Evolutionary conservation across 2,113 vertebrate genomes (phyloP), one percentile per base, ranked within the genome.

Genomic region (Gavia stellata): DNA sequence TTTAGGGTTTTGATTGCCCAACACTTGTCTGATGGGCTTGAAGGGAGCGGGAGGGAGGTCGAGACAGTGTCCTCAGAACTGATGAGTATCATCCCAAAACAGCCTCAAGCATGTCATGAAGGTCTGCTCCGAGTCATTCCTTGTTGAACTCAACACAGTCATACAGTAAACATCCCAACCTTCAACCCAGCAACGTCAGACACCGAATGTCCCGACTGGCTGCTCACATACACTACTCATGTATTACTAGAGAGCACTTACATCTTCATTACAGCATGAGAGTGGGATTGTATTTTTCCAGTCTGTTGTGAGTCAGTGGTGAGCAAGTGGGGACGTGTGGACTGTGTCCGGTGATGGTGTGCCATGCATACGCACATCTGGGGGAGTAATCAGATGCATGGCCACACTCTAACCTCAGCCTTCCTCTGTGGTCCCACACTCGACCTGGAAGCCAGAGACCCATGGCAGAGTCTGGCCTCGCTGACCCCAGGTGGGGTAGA

Each of bases 271-370:
- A 3, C 66, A 78, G 66, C 63, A 85, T 67, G 73, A 75, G n/a
- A 84, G 61, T 28, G 38, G 53, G 45, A 34, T 12, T 73, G 84
- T 88, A 25, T 81, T 91, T 95, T 97, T 87, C 92, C 94, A 83
- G 78, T 91, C 78, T 87, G 52, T 75, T 5, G 18, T 97, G 96
- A 97, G 86, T 97, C 96, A 97, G 62, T 58, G 58, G 61, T 95
- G 95, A 97, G 83, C 88, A 87, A 96, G n/a, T 66, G 61, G 71
- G 71, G 77, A 92, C 9, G 2, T 94, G 85, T 17, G 9, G 84
- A 87, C 36, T 59, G 47, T 81, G 75, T 90, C 81, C 16, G 49
- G 87, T 81, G 66, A 80, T 44, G 79, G 18, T 31, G 34, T 50
- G 36, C 78, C 70, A 16, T 25, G 73, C 3, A 0, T 77, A 93